Base-by-base conservation (phyloP, 1,140 invertebrate species). In the Riptortus pedestris region DNA sequence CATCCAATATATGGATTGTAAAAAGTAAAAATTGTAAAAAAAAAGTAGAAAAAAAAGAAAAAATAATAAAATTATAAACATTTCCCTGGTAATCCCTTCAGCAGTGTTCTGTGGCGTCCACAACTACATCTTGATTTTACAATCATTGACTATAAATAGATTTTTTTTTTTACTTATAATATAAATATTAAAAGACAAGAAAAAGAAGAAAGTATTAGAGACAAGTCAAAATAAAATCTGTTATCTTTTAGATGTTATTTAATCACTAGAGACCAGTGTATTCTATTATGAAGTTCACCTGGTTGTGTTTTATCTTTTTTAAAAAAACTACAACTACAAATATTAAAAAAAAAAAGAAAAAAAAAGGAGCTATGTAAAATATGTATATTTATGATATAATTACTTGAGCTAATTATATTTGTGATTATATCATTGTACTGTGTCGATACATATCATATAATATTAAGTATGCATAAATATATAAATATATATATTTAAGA, bases 331-430 rank as follows among this genome's bases (percentile, higher is more conserved):
- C 18, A 45, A 45, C 14, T 45, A 45, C 43, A 45, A 45, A 14
- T 45, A 45, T 45, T 20, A 20, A 43, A 47, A 9, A 43, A 20
- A 38, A 61, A 61, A 61, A 43, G 26, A 22, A 61, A 61, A 24
- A 43, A n/a, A 5, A 47, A 47, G 48, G 62, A 64, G 62, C 52
- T 64, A 64, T 64, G 62, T 64, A 64, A 55, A 29, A 57, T 64
- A 64, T 64, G 62, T 64, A 64, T 55, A 64, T 55, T 64, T 64
- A 64, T 64, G 26, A 57, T 64, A 52, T 64, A 52, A 64, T 64
- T 64, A 64, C 62, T 61, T 11, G 48, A 33, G 26, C 47, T 58
- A 12, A 58, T 58, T 58, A 58, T 58, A 58, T 31, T 58, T 58
- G 55, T 58, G 55, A 58, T 58, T 58, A 58, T 58, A 58, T 58